A percentile compares a stretch with the other conserved stretches of the same genome.
These are phyloP conservation scores for Eleutherodactylus coqui DNA, from an alignment of 2,797 vertebrate species.

Conservation along the genomic window DNA sequence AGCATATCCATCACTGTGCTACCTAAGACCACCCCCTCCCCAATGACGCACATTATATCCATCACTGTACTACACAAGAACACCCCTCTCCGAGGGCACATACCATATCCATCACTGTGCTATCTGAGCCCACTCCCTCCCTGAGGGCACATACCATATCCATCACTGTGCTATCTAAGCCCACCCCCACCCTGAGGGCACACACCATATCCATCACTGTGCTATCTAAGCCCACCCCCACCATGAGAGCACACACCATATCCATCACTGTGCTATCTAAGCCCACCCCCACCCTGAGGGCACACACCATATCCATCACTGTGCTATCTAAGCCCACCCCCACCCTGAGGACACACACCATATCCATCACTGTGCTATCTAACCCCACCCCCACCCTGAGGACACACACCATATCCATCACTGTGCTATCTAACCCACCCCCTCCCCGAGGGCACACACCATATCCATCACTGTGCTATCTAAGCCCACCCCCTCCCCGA, in stretches of 20 bases:
- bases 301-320: background rate
- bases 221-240: background rate
- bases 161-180: no score
- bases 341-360: background rate
- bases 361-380: background rate
- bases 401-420: no score
- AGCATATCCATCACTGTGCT: no score
- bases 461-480: background rate
- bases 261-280: background rate
- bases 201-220: no score
- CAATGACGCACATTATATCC: no score
- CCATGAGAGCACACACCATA: no score
- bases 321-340: background rate
- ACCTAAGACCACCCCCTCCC: no score
- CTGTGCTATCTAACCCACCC: no score
- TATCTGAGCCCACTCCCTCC: background rate
- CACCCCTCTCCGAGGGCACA: background rate
- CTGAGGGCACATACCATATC: background rate
- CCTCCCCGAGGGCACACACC: no score
- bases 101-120: background rate
- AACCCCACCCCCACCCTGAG: background rate
- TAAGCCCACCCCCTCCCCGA: background rate
- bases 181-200: background rate
- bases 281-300: background rate
- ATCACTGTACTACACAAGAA: background rate